These are phyloP conservation scores for Pungitius pungitius DNA, from an alignment of 2,113 vertebrate genomes.

Conservation along the genomic window DNA sequence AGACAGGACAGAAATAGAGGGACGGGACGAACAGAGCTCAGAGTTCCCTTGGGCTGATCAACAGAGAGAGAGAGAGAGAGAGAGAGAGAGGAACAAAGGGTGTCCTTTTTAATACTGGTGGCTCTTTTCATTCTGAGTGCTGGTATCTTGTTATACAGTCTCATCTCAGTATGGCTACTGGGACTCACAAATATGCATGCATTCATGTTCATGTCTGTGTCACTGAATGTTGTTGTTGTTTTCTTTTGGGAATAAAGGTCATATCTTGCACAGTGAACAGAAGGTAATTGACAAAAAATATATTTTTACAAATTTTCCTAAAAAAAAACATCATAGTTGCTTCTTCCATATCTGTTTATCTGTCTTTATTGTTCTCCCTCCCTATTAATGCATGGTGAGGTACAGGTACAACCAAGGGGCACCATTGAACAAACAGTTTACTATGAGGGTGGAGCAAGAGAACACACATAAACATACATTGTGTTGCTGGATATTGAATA, in stretches of 20 bases:
- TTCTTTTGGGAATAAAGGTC: neutral
- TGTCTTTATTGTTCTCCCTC: too few species aligned
- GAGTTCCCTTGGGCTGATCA: constrained; percentile 56
- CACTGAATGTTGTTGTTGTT: neutral
- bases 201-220: neutral
- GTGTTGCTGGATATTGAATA: too few species aligned
- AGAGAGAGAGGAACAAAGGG: constrained; percentile 46
- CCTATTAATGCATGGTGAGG: too few species aligned
- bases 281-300: neutral
- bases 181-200: constrained; percentile 10
- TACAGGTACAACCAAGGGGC: too few species aligned
- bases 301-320: neutral
- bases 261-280: neutral
- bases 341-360: too few species aligned
- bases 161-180: constrained; percentile 29
- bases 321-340: neutral
- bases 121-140: constrained; percentile 38
- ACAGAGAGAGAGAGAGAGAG: constrained; percentile 15
- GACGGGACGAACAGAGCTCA: constrained; percentile 41
- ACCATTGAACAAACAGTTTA: too few species aligned
- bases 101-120: constrained; percentile 41
- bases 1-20: constrained; percentile 48
- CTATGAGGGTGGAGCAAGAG: too few species aligned
- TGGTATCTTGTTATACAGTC: constrained; percentile 32
- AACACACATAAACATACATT: too few species aligned